Evolutionary conservation across 2,797 vertebrate genomes (phyloP).

Genomic region (Hippoglossus hippoglossus): DNA sequence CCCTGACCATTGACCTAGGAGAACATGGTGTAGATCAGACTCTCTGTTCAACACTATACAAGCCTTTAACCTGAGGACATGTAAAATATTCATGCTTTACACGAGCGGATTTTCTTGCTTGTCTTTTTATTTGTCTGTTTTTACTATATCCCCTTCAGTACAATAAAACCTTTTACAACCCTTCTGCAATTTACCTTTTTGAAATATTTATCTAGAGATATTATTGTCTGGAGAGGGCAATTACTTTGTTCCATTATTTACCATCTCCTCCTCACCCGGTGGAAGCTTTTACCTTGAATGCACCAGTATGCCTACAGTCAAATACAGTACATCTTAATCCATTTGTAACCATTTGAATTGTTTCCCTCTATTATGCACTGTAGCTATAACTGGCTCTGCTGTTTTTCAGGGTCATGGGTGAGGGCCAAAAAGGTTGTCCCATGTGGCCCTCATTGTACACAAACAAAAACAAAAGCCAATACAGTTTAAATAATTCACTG

Average conservation of each 20-base stretch:
- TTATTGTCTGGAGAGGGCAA: conserved; percentile 84
- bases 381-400: conserved; percentile 52
- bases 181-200: conserved; percentile 80
- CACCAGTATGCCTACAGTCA: conserved; percentile 62
- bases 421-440: not conserved
- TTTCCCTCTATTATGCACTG: conserved; percentile 67
- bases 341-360: conserved; percentile 77
- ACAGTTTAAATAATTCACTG: not conserved
- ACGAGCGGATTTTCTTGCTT: conserved; percentile 64
- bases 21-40: conserved; percentile 2
- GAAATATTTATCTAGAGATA: conserved; percentile 86
- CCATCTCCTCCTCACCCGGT: conserved; percentile 62
- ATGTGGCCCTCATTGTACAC: not conserved
- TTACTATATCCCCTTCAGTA: conserved; percentile 76
- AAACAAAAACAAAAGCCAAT: not conserved
- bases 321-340: conserved; percentile 65
- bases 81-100: conserved; percentile 84
- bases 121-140: conserved; percentile 78
- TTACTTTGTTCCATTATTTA: conserved; percentile 88
- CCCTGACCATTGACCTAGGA: conserved; percentile 10
- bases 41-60: conserved; percentile 38
- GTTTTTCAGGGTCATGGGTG: conserved; percentile 57
- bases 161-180: conserved; percentile 84
- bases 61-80: conserved; percentile 76
- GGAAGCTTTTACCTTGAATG: conserved; percentile 79